Conservation (phyloP, 2,888 invertebrate species). For the Lepidochitona cinerea region DNA sequence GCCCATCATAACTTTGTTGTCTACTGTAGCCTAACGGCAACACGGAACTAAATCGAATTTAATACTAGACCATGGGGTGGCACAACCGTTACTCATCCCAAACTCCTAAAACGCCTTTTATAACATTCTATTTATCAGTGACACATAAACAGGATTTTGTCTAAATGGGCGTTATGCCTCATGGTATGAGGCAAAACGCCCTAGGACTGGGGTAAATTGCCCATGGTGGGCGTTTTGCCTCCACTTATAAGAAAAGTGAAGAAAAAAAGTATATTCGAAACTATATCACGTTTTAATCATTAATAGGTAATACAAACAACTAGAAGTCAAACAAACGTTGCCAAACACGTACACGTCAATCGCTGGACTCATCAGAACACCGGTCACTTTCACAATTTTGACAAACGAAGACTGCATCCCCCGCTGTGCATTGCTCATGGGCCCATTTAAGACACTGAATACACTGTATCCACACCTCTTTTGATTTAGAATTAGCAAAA, state of each 20-base stretch:
- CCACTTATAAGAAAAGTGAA: background rate
- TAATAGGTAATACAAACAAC: background rate
- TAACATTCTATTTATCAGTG: too few relatives aligned
- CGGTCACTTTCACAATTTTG: slow-evolving; percentile 6
- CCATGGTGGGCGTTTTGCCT: background rate
- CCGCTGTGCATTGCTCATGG: slow-evolving; percentile 10
- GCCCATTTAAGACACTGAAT: slow-evolving; percentile 9
- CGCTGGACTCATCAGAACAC: background rate
- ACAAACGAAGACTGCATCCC: background rate
- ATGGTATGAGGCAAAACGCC: too few relatives aligned
- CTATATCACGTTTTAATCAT: background rate
- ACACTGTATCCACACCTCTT: slow-evolving; percentile 15
- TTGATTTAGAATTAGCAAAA: slow-evolving; percentile 2
- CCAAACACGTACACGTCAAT: too few relatives aligned
- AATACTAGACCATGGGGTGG: too few relatives aligned
- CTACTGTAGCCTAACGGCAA: background rate
- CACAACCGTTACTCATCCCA: too few relatives aligned
- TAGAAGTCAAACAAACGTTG: background rate
- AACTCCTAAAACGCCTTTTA: too few relatives aligned
- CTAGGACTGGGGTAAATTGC: too few relatives aligned
- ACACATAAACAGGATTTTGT: too few relatives aligned
- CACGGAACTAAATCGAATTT: too few relatives aligned
- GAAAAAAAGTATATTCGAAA: background rate
- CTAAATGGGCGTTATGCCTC: too few relatives aligned
- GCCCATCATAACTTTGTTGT: background rate